Base-by-base conservation (phyloP, 2,797 vertebrate species). In the Setipinna tenuifilis region DNA sequence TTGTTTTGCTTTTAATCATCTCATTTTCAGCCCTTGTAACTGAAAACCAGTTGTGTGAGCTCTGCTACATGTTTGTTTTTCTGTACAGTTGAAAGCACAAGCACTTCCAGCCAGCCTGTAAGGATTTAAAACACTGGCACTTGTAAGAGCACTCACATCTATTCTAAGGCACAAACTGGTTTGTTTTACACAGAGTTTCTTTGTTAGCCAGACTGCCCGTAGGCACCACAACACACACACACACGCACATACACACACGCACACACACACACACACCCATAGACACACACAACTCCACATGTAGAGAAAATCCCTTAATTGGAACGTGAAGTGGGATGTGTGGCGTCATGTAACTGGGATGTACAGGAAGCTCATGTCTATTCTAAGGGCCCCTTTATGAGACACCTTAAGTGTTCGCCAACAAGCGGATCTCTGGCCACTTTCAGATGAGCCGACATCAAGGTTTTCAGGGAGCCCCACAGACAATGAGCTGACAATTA, bases 241-340 rank as follows among this genome's bases (percentile, higher is more conserved):
- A 54, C 50, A 54, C 50, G 9, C 50, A 54, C 50, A 54, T 7
- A 54, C 50, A 54, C 50, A 54, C 50, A 54, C 50, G 9, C 50
- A 54, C 50, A 54, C 50, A 54, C 50, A 54, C 50, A 54, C 50
- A 54, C 50, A 54, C 50, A 54, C 50, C 3, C 50, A 54, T 7
- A 54, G 2, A 54, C 50, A 54, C 50, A 54, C 50, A 54, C 50
- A 14, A 54, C 31, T 41, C 68, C 31, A 78, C 71, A 44, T 9
- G 35, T 35, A 78, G 35, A 78, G 71, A 78, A 78, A 44, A 78
- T 41, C 71, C 71, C 71, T 78, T 78, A 21, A 78, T 78, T 78
- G 41, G 35, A 44, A 78, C 35, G 21, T 7, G 7, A 41, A 78
- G 71, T 78, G 17, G 19, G 17, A 78, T 35, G 9, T 2, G 16